These are phyloP conservation scores for Amphipoea oculea DNA, from an alignment of 2,888 invertebrate genomes.

Conservation along the genomic window DNA sequence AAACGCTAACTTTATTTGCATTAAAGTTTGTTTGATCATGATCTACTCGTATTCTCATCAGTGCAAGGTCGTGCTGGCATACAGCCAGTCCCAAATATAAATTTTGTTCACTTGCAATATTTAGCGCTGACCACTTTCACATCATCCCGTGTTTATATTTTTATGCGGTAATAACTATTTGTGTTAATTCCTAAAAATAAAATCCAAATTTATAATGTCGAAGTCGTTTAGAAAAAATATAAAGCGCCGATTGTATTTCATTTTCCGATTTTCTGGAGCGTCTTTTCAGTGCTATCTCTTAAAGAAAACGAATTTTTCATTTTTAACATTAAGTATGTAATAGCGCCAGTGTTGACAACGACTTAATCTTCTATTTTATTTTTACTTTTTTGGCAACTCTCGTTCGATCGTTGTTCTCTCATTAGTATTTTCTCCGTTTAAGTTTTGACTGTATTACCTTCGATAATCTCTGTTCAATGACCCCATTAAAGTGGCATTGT, in stretches of 20 bases:
- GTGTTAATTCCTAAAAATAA: neutral
- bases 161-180: neutral
- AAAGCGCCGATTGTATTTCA: neutral
- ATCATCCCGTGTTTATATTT: constrained; percentile 22
- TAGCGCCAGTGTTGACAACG: too few relatives aligned
- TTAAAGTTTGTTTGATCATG: constrained; percentile 44
- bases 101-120: constrained; percentile 56
- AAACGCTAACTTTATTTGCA: constrained; percentile 26
- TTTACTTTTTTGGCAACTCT: neutral
- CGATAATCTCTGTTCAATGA: constrained; percentile 78
- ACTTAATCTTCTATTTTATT: neutral
- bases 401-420: neutral
- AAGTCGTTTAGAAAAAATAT: neutral
- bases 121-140: constrained; percentile 48
- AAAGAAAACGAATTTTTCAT: neutral
- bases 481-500: constrained; percentile 70
- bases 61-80: constrained; percentile 81
- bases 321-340: neutral
- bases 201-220: neutral
- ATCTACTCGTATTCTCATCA: constrained; percentile 68
- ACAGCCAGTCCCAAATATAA: constrained; percentile 76
- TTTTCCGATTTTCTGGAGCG: neutral
- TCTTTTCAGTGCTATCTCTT: neutral
- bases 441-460: constrained; percentile 37
- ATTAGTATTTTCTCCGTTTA: constrained; percentile 5